Evolutionary conservation across 2,888 invertebrate species (phyloP).

Genomic region (Oscheius sp.): DNA sequence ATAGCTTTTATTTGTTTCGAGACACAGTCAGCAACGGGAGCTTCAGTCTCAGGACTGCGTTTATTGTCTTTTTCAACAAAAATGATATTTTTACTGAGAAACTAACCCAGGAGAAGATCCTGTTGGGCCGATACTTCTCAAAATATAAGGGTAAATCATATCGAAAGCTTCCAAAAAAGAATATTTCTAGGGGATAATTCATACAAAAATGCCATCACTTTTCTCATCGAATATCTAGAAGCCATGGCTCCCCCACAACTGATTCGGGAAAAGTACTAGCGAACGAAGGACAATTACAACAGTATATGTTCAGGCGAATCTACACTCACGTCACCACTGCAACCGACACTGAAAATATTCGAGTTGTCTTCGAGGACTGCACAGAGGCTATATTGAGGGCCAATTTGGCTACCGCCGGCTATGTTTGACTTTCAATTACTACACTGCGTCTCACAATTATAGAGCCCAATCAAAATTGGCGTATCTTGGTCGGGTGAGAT

Average conservation of each 20-base stretch:
- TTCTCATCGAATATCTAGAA: background rate
- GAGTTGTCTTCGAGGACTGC: conserved; percentile 9
- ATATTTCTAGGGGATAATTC: background rate
- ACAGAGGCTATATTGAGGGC: conserved; percentile 8
- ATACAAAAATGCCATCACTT: background rate
- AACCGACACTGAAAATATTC: conserved; percentile 1
- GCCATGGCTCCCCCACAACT: background rate
- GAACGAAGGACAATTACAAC: too few species aligned
- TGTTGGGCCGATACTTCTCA: background rate
- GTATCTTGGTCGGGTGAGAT: too few species aligned
- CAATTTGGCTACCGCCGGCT: conserved; percentile 9
- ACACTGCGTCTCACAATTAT: too few species aligned
- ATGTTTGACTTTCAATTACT: background rate
- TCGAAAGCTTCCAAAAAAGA: background rate
- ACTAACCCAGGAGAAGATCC: background rate
- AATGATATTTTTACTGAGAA: conserved; percentile 4
- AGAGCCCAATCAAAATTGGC: too few species aligned
- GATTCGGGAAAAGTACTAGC: too few species aligned
- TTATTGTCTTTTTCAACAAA: conserved; percentile 12
- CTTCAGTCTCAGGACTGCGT: background rate
- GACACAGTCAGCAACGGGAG: background rate
- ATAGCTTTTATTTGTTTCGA: background rate
- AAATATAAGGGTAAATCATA: background rate
- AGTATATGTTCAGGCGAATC: too few species aligned
- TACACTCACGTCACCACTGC: conserved; percentile 2